Conservation (phyloP, 2,888 invertebrate species). For the Cancer borealis region DNA sequence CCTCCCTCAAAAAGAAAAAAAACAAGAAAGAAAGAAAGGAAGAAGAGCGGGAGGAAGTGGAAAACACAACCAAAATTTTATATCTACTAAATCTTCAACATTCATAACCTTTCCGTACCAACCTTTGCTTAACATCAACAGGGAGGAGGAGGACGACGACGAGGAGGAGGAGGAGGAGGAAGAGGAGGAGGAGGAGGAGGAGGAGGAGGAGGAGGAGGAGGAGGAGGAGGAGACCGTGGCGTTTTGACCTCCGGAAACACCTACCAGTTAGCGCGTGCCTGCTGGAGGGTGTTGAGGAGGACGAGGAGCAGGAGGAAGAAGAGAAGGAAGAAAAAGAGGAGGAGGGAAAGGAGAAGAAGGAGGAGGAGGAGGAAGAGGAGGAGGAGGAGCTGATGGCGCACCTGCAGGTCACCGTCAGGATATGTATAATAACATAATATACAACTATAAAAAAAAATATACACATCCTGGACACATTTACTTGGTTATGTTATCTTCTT, state of each 20-base stretch:
- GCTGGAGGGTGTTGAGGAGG: neutral
- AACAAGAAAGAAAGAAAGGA: neutral
- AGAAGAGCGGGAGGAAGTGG: neutral
- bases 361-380: neutral
- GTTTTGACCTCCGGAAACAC: conserved; percentile 4
- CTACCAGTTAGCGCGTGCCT: conserved; percentile 16
- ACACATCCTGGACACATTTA: neutral
- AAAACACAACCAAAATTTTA: neutral
- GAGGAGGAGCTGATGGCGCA: neutral
- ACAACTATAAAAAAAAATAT: neutral
- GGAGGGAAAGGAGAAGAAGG: neutral
- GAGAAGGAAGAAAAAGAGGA: neutral
- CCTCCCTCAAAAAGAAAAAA: neutral
- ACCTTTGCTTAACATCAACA: neutral
- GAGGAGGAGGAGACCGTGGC: neutral
- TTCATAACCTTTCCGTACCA: too few species aligned
- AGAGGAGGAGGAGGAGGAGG: neutral
- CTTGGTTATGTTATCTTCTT: neutral
- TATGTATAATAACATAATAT: neutral
- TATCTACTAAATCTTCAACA: neutral
- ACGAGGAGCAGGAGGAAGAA: neutral
- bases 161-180: conserved; percentile 36
- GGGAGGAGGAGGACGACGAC: conserved; percentile 3
- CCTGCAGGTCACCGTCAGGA: neutral
- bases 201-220: neutral